Conservation (phyloP, 2,113 vertebrate genomes). For the Vombatus ursinus region DNA sequence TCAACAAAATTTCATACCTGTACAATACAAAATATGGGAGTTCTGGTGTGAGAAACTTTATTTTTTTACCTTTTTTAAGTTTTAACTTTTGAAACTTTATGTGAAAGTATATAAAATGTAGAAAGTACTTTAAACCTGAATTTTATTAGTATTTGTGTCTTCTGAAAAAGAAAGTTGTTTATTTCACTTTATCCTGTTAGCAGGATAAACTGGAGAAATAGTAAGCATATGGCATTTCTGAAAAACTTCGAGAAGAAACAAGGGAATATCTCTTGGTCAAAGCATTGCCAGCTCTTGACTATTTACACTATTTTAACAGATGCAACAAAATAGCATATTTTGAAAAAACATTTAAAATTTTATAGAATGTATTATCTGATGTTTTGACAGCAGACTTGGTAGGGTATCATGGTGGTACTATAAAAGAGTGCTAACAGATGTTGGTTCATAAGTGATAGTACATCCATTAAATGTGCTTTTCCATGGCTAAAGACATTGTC, state of each 20-base stretch:
- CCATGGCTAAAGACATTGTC: not conserved
- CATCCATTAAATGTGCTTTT: not conserved
- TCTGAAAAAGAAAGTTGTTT: not conserved
- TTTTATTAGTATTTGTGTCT: not conserved
- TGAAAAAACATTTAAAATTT: not conserved
- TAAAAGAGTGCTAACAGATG: not conserved
- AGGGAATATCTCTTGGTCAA: not conserved
- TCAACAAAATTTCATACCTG: not conserved
- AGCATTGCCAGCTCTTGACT: not conserved
- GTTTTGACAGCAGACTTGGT: not conserved
- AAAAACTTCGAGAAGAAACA: not conserved
- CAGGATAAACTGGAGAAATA: not conserved
- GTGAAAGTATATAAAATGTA: not conserved
- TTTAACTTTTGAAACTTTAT: not conserved
- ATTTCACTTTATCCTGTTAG: not conserved
- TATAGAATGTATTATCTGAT: not conserved
- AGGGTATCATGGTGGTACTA: not conserved
- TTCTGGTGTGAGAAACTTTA: not conserved
- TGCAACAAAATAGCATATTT: not conserved
- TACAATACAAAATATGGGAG: not conserved
- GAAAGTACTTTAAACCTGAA: not conserved
- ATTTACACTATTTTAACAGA: not conserved
- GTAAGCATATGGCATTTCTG: not conserved
- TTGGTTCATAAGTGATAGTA: not conserved
- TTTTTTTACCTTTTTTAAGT: not conserved